Base-by-base conservation (phyloP, 1,140 invertebrate genomes). In the Listronotus bonariensis region DNA sequence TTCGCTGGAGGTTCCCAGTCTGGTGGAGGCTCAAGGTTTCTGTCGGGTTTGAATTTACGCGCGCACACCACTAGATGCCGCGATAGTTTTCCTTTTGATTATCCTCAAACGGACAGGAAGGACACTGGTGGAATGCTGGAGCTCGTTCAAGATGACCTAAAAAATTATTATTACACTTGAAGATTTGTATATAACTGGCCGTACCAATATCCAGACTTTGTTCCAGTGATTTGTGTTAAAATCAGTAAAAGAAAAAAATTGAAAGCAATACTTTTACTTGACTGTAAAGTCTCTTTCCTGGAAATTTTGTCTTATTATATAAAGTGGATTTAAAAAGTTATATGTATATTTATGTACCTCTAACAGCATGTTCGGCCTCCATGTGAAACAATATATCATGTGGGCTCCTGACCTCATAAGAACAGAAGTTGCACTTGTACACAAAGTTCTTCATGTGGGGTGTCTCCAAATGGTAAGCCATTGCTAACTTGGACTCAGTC, bases 1-100 rank as follows among this genome's bases (percentile, higher is more conserved):
- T 96, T 95, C 3, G 93, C 93, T 3, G 94, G 93, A 1, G 92
- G 92, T 76, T 96, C 93, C 91, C 92, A 95, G 75, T 96, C 93
- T 8, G 87, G 79, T 0, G 92, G 87, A 6, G 94, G 93, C 67
- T 90, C 88, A 65, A 95, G 73, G 77, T 78, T 74, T 31, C 87
- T 81, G 57, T 95, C 92, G 0, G 91, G 88, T 77, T 92, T 88
- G 79, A 96, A 97, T 77, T 94, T 93, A 79, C 95, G 95, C 14
- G 87, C 84, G 81, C 96, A 98, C 4, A 92, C 88, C n/a, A 91
- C 83, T 63, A 91, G 84, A 82, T 97, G 96, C 14, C 93, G 83
- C 0, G 89, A 92, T 52, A 97, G 80, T 81, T 96, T 96, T n/a
- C 91, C 90, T 79, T 96, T 58, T 92, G 91, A 76, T 95, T 95